phyloP scores from a whole-genome alignment of 1,140 invertebrate species.

The Hyposmocoma kahamanoa region DNA sequence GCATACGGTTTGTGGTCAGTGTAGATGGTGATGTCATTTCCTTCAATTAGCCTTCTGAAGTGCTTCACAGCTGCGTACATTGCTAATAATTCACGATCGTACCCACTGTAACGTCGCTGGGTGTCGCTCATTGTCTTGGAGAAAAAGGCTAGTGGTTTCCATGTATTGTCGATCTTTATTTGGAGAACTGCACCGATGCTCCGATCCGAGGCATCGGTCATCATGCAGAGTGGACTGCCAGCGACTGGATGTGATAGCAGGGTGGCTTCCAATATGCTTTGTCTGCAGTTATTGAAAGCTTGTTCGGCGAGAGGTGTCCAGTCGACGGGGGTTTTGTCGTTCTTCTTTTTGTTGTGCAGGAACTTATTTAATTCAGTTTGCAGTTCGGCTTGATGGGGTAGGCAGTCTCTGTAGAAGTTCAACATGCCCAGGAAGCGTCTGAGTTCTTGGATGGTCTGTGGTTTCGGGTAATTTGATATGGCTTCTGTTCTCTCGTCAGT shows the following conservation, averaged over 20 bases:
- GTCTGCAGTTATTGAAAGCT: slow-evolving; percentile 19
- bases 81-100: no score
- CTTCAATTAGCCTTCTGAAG: no score
- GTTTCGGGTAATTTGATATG: slow-evolving; percentile 16
- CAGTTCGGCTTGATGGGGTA: slow-evolving; percentile 17
- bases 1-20: no score
- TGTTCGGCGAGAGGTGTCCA: slow-evolving; percentile 6
- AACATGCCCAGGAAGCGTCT: slow-evolving; percentile 38
- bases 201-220: no score
- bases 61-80: no score
- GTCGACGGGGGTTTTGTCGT: slow-evolving; percentile 8
- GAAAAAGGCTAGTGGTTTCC: not conserved
- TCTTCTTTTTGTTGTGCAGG: slow-evolving; percentile 15
- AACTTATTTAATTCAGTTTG: slow-evolving; percentile 22
- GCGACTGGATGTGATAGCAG: not conserved
- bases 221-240: slow-evolving; percentile 29
- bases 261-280: slow-evolving; percentile 23
- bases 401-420: slow-evolving; percentile 26
- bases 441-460: slow-evolving; percentile 18
- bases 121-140: not conserved
- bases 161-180: not conserved
- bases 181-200: not conserved
- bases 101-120: not conserved
- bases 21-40: no score
- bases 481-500: slow-evolving; percentile 13